A percentile compares a stretch with the other conserved stretches of the same genome.
Evolutionary conservation across 2,113 vertebrate genomes (phyloP).

Genomic region (Aspidoscelis tigris): DNA sequence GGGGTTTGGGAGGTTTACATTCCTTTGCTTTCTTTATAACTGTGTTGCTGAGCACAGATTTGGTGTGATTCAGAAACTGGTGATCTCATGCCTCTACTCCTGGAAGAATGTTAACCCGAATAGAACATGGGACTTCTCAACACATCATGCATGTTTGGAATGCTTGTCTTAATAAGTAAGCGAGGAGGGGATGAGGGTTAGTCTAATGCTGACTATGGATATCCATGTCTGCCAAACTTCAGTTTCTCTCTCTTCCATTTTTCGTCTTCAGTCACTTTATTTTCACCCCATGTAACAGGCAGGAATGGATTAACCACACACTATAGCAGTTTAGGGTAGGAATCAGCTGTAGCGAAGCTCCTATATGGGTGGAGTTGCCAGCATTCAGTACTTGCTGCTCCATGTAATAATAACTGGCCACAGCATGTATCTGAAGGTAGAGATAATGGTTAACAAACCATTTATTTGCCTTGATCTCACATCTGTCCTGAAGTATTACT

Average conservation of each 20-base stretch:
- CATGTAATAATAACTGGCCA: conserved; percentile 60
- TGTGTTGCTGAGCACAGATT: conserved; percentile 38
- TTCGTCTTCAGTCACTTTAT: conserved; percentile 51
- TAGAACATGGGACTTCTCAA: conserved; percentile 27
- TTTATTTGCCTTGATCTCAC: not conserved
- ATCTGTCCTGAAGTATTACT: not conserved
- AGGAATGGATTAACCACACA: conserved; percentile 67
- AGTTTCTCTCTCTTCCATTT: conserved; percentile 45
- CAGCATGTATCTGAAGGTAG: conserved; percentile 23
- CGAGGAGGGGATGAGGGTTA: conserved; percentile 35
- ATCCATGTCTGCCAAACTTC: conserved; percentile 45
- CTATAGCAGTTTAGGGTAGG: conserved; percentile 53
- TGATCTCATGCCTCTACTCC: conserved; percentile 32
- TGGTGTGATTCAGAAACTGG: conserved; percentile 42
- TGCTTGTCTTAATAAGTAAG: conserved; percentile 17
- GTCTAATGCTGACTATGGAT: conserved; percentile 14
- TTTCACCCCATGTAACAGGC: conserved; percentile 44
- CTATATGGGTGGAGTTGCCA: conserved; percentile 62
- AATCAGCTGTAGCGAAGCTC: not conserved
- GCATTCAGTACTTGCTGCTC: conserved; percentile 60
- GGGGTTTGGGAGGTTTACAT: conserved; percentile 18
- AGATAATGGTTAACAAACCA: conserved; percentile 25
- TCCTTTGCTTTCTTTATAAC: not conserved
- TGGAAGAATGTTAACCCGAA: conserved; percentile 19
- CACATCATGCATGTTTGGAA: not conserved